Conservation (phyloP, 2,888 invertebrate genomes). For the Mythimna lalbum region DNA sequence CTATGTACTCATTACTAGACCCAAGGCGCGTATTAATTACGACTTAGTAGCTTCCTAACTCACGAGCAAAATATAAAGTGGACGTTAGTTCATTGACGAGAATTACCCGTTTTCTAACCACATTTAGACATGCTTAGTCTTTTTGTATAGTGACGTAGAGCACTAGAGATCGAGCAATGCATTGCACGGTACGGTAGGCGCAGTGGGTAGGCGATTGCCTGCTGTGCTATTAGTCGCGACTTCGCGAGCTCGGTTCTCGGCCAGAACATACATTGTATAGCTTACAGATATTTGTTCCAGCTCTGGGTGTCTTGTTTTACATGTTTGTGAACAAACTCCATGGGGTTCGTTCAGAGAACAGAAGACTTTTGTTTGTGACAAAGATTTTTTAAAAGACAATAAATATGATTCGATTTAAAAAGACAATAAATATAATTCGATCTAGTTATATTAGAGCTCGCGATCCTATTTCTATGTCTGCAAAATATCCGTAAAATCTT, state of each 20-base stretch:
- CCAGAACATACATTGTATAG: no score
- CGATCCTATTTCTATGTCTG: background rate
- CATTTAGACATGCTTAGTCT: background rate
- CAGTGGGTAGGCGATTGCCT: no score
- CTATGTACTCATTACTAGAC: constrained; percentile 21
- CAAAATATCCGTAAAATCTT: constrained; percentile 15
- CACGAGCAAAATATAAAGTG: constrained; percentile 49
- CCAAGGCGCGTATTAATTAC: constrained; percentile 52
- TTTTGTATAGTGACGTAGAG: constrained; percentile 1
- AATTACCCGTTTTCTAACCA: constrained; percentile 29
- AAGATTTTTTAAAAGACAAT: no score
- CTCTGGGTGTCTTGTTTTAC: no score
- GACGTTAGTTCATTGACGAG: constrained; percentile 35
- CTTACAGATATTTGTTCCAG: no score
- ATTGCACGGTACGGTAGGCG: no score
- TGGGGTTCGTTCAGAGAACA: no score
- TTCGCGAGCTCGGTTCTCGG: no score
- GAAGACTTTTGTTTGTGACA: no score
- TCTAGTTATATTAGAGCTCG: background rate
- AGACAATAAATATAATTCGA: background rate
- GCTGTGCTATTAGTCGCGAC: no score
- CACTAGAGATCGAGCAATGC: no score
- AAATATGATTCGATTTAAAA: background rate
- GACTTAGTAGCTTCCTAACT: constrained; percentile 46
- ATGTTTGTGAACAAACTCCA: no score